Percentiles rank a stretch among this genome's conserved stretches.
These are phyloP conservation scores for Scalopus aquaticus DNA, from an alignment of 2,113 vertebrate species.

Conservation along the genomic window DNA sequence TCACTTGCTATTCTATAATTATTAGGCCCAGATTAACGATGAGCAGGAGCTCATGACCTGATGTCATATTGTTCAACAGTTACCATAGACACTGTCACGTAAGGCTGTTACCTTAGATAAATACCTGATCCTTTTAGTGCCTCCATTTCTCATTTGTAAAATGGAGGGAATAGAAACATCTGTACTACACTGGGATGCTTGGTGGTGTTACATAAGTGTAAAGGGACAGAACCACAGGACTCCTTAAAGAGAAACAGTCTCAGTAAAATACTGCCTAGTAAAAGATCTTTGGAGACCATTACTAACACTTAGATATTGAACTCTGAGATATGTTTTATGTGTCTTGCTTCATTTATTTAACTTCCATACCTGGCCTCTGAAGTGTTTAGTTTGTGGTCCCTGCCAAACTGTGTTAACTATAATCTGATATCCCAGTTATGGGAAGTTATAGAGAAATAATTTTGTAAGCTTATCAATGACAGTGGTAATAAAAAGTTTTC, in stretches of 20 bases:
- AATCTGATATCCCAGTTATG: not conserved
- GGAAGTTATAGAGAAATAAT: not conserved
- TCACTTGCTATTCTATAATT: not conserved
- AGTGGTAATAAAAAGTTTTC: not conserved
- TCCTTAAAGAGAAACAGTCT: not conserved
- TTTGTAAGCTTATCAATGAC: not conserved
- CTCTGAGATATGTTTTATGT: not conserved
- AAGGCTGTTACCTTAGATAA: not conserved
- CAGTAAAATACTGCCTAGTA: not conserved
- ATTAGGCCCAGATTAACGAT: not conserved
- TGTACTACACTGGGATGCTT: not conserved
- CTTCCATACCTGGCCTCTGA: not conserved
- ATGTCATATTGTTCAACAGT: not conserved
- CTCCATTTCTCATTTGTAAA: not conserved
- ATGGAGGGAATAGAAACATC: not conserved
- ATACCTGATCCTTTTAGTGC: not conserved
- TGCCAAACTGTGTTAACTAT: not conserved
- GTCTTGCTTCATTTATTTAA: not conserved
- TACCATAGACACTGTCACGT: not conserved
- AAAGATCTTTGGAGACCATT: not conserved
- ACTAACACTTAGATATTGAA: not conserved
- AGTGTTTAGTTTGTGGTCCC: not conserved
- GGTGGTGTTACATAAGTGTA: not conserved
- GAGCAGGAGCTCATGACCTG: not conserved
- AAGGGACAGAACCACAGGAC: not conserved